Percentiles rank a stretch among this genome's conserved stretches.
Evolutionary conservation across 2,113 vertebrate species (phyloP).

Genomic region (Pterocles gutturalis): DNA sequence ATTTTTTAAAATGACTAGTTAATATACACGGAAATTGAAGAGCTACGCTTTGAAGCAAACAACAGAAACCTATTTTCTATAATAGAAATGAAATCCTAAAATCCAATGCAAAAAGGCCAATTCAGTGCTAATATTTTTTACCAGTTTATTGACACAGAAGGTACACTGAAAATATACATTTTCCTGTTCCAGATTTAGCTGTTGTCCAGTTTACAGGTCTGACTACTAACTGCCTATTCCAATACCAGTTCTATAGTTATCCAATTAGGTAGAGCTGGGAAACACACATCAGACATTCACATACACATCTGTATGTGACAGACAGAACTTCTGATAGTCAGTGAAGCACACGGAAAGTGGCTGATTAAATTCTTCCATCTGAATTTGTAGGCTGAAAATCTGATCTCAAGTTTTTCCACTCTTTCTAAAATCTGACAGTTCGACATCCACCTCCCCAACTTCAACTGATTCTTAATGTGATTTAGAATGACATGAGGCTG

Average conservation of each 20-base stretch:
- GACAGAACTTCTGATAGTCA: constrained; percentile 75
- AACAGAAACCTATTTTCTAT: background rate
- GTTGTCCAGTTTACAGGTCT: constrained; percentile 39
- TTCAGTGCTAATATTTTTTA: background rate
- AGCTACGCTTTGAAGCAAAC: background rate
- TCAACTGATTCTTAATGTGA: constrained; percentile 69
- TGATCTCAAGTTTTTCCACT: constrained; percentile 72
- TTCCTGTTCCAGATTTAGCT: background rate
- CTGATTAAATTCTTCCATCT: constrained; percentile 76
- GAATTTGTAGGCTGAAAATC: constrained; percentile 72
- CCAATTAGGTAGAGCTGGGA: constrained; percentile 64
- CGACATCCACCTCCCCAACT: constrained; percentile 63
- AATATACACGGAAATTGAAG: background rate
- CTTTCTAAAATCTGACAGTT: constrained; percentile 74
- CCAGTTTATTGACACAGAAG: background rate
- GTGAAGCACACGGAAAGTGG: constrained; percentile 72
- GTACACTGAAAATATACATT: background rate
- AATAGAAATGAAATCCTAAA: background rate
- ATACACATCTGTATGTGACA: constrained; percentile 65
- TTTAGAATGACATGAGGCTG: constrained; percentile 69
- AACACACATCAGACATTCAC: constrained; percentile 64
- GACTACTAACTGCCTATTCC: constrained; percentile 34
- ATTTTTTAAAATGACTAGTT: background rate
- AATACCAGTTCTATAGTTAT: constrained; percentile 53
- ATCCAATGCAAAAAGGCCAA: background rate